phyloP scores from a whole-genome alignment of 2,113 vertebrate species.

The Scophthalmus maximus region DNA sequence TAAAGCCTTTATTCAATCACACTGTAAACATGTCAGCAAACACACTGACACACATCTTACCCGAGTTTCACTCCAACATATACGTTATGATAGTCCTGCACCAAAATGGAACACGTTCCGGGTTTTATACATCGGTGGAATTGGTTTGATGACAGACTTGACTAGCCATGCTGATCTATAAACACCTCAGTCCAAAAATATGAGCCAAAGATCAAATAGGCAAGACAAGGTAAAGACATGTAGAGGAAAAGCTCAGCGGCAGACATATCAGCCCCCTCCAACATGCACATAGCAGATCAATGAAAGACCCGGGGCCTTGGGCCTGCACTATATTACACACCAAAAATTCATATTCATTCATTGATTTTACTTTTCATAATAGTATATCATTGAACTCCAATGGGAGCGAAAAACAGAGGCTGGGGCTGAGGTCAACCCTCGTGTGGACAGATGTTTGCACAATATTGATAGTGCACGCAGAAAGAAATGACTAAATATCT shows the following conservation, averaged over 20 bases:
- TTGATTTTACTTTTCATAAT: constrained; percentile 96
- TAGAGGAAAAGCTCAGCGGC: constrained; percentile 72
- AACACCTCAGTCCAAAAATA: constrained; percentile 67
- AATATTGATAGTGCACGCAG: constrained; percentile 93
- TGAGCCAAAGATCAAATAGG: constrained; percentile 73
- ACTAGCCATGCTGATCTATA: constrained; percentile 52
- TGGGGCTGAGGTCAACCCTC: constrained; percentile 95
- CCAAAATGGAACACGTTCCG: background rate
- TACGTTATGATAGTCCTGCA: constrained; percentile 7
- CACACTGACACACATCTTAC: background rate
- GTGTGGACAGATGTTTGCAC: constrained; percentile 91
- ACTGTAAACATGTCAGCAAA: background rate
- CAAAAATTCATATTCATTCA: constrained; percentile 98
- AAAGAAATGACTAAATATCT: constrained; percentile 99
- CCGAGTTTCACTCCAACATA: background rate
- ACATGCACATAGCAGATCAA: constrained; percentile 80
- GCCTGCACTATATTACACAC: constrained; percentile 92
- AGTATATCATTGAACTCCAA: constrained; percentile 98
- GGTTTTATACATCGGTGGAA: background rate
- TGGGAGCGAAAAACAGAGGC: constrained; percentile 94
- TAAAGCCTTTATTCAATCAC: background rate
- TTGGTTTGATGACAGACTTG: constrained; percentile 33
- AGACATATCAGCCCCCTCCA: constrained; percentile 81
- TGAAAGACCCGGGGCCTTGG: constrained; percentile 83
- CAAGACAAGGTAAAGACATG: constrained; percentile 70